These are phyloP conservation scores for Trichogramma evanescens DNA, from an alignment of 2,888 invertebrate genomes.

Conservation along the genomic window DNA sequence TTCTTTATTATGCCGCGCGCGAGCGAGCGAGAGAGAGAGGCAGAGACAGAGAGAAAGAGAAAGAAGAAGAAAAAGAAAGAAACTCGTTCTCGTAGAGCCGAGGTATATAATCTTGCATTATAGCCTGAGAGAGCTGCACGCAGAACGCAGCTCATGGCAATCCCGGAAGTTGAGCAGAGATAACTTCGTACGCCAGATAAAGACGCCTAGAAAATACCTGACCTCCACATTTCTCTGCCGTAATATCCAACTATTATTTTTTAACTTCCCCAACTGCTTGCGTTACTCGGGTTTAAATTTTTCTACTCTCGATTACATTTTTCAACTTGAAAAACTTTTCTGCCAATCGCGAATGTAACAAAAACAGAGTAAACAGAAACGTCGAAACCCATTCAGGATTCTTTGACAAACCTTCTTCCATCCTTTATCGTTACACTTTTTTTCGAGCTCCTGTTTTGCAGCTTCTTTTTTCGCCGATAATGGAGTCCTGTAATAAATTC, in stretches of 20 bases:
- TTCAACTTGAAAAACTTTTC: neutral
- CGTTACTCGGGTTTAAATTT: conserved; percentile 1
- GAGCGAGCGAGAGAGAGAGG: neutral
- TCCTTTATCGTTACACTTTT: conserved; percentile 1
- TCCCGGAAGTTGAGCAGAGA: conserved; percentile 18
- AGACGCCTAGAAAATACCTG: conserved; percentile 25
- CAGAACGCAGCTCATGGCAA: conserved; percentile 1
- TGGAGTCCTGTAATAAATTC: conserved; percentile 43
- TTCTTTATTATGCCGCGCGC: conserved; percentile 4
- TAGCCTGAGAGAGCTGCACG: neutral
- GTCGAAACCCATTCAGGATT: neutral
- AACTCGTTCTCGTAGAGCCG: conserved; percentile 3
- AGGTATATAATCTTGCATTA: neutral
- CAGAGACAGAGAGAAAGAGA: conserved; percentile 1
- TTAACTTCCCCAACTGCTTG: neutral
- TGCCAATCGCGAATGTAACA: neutral
- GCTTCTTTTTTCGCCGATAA: conserved; percentile 31
- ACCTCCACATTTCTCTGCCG: conserved; percentile 19
- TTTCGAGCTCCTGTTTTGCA: neutral
- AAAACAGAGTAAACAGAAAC: neutral
- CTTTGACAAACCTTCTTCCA: neutral
- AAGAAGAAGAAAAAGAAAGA: neutral
- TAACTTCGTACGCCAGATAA: conserved; percentile 26
- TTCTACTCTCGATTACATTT: neutral
- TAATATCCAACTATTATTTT: conserved; percentile 16